Evolutionary conservation across 2,113 vertebrate species (phyloP).

Genomic region (Pseudorhombus dupliciocellatus): DNA sequence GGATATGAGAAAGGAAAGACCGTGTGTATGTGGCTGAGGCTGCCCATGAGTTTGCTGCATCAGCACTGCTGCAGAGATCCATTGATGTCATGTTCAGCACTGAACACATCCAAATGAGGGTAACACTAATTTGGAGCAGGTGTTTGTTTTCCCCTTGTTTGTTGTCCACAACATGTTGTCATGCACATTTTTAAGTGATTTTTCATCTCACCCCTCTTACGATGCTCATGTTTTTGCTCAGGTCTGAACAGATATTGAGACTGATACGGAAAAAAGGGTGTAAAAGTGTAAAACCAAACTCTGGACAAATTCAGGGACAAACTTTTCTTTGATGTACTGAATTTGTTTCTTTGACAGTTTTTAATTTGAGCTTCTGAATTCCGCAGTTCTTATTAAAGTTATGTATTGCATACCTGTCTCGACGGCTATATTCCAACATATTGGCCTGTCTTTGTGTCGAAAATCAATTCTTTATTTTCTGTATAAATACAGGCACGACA

Average conservation of each 20-base stretch:
- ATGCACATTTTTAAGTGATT: background rate
- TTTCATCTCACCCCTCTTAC: too few relatives aligned
- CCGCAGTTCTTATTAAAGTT: background rate
- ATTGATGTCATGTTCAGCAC: conserved; percentile 6
- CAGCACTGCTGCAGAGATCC: conserved; percentile 10
- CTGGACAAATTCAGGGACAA: background rate
- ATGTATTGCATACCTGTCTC: background rate
- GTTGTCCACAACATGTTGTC: background rate
- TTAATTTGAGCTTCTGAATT: background rate
- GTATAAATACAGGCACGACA: conserved; percentile 13
- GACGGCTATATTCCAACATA: background rate
- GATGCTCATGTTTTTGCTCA: too few relatives aligned
- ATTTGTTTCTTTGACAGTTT: background rate
- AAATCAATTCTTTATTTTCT: conserved; percentile 27
- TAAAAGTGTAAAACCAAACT: background rate
- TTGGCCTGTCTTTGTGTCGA: background rate
- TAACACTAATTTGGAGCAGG: conserved; percentile 6
- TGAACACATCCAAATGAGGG: background rate
- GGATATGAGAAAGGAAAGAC: background rate
- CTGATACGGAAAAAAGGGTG: too few relatives aligned
- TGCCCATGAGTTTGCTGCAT: conserved; percentile 23
- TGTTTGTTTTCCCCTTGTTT: background rate
- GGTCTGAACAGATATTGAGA: too few relatives aligned
- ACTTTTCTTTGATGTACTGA: background rate
- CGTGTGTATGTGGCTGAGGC: background rate